Base-by-base conservation (phyloP, 2,888 invertebrate genomes). In the Strigamia transsilvanica region DNA sequence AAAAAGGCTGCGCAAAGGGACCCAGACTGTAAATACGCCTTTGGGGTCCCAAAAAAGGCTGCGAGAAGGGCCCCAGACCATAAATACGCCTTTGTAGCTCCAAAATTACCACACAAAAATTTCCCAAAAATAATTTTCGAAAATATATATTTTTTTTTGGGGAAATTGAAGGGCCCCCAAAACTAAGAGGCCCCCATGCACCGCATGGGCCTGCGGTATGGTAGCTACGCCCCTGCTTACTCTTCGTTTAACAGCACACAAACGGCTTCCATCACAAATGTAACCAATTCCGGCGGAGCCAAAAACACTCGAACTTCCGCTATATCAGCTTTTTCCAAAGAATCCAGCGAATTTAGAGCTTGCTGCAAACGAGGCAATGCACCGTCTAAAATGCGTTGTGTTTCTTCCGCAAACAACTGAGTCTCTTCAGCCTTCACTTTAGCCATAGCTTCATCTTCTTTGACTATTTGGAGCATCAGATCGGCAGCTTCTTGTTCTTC, bases 201-300 rank as follows among this genome's bases (percentile, higher is more conserved):
- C n/a, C n/a, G n/a, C n/a, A n/a, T n/a, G n/a, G n/a, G n/a, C n/a
- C n/a, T n/a, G n/a, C n/a, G n/a, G n/a, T n/a, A n/a, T n/a, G n/a
- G n/a, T n/a, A n/a, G n/a, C n/a, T n/a, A n/a, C n/a, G n/a, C n/a
- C n/a, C n/a, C 73, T 41, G 89, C 91, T 89, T 88, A 95, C 95
- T 96, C 96, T 83, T 92, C 91, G 3, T 93, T 93, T 10, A 97
- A 88, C 0, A 97, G 90, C 83, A 96, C 91, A 88, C 95, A 95
- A 12, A 97, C 94, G 10, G 96, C 93, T 88, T 97, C 97, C 95
- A 97, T 95, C 3, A 96, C 96, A 85, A 94, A 94, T 84, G 92
- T 92, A 7, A 97, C 96, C 10, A 97, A 89, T 21, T 92, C 91
- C 0, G 97, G 97, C 0, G 97, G 97, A 86, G 95, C 95, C 85